Conservation (phyloP, 2,113 vertebrate species). For the Thalassarche chlororhynchos region DNA sequence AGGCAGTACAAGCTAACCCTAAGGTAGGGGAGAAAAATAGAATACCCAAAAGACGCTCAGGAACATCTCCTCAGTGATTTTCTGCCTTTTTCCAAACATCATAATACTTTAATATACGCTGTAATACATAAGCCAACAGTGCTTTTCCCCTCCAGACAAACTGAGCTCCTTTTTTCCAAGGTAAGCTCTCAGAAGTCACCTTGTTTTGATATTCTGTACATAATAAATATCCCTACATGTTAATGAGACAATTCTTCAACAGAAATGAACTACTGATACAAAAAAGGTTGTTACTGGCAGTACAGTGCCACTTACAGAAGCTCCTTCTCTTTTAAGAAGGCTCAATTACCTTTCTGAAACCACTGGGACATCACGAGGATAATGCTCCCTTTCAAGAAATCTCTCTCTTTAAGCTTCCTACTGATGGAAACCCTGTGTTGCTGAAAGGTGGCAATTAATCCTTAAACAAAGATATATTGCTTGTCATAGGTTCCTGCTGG, state of each 20-base stretch:
- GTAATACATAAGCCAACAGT: background rate
- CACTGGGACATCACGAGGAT: background rate
- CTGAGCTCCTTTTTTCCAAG: background rate
- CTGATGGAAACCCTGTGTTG: background rate
- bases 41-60: background rate
- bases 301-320: background rate
- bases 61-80: background rate
- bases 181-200: background rate
- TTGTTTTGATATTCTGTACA: background rate
- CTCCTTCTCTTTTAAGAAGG: background rate
- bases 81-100: background rate
- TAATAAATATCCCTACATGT: background rate
- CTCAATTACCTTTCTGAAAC: background rate
- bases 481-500: background rate
- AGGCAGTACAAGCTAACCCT: background rate
- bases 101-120: background rate
- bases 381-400: background rate
- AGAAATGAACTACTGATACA: background rate
- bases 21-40: background rate
- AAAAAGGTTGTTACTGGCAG: background rate
- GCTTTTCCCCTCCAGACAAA: background rate
- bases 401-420: background rate
- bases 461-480: background rate
- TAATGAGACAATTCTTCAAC: background rate
- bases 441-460: constrained; percentile 27